Evolutionary conservation across 2,888 invertebrate genomes (phyloP).

Genomic region (Eustalomyia histrio): DNA sequence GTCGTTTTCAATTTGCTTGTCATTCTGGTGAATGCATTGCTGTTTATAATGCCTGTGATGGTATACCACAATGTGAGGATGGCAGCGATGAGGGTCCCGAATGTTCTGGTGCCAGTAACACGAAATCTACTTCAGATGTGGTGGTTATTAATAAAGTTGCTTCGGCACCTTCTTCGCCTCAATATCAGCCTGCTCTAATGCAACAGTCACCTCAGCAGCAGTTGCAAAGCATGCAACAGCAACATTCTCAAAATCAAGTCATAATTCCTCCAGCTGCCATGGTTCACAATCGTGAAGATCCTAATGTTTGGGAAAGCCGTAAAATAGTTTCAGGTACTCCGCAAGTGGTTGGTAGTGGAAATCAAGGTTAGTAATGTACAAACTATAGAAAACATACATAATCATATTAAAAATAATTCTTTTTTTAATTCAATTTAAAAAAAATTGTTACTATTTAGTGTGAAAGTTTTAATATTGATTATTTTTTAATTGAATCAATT

Average conservation of each 20-base stretch:
- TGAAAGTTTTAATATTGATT: too few species aligned
- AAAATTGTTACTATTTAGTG: too few species aligned
- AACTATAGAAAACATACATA: too few species aligned
- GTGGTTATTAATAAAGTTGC: conserved; percentile 13
- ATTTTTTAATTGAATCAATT: too few species aligned
- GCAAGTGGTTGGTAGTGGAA: conserved; percentile 63
- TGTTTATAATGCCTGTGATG: conserved; percentile 96
- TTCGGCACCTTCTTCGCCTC: conserved; percentile 52
- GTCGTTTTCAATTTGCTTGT: conserved; percentile 93
- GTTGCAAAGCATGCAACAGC: conserved; percentile 63
- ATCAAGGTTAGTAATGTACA: conserved; percentile 67
- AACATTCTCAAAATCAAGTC: conserved; percentile 50
- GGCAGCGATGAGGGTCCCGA: conserved; percentile 95
- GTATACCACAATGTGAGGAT: conserved; percentile 94
- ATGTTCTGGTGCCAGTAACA: conserved; percentile 72
- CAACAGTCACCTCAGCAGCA: conserved; percentile 67
- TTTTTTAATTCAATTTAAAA: too few species aligned
- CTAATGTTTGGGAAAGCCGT: conserved; percentile 76
- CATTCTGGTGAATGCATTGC: conserved; percentile 95
- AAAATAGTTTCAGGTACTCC: conserved; percentile 73
- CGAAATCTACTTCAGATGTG: conserved; percentile 41
- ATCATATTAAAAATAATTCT: too few species aligned
- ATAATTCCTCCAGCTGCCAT: conserved; percentile 62
- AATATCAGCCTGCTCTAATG: conserved; percentile 67
- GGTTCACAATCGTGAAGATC: conserved; percentile 77